phyloP scores from a whole-genome alignment of 2,797 vertebrate species.

The Cyprinella venusta region DNA sequence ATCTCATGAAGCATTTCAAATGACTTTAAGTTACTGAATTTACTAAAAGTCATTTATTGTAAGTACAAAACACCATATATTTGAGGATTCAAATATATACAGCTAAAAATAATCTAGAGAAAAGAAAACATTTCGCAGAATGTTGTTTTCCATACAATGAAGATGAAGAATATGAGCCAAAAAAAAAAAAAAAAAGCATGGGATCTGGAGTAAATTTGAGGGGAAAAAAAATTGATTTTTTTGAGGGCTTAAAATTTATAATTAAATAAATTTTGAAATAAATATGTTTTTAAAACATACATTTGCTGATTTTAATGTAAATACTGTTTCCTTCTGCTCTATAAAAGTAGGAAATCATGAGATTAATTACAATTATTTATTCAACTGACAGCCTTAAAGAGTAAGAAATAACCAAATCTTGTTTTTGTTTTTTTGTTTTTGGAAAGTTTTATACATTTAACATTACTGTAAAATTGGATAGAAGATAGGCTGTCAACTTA shows the following conservation, averaged over 20 bases:
- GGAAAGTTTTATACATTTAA: not conserved
- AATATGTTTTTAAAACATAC: not conserved
- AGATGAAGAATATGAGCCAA: not conserved
- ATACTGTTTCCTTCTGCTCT: not conserved
- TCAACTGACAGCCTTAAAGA: not conserved
- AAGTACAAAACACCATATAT: not conserved
- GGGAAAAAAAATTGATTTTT: not conserved
- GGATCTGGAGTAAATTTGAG: no score
- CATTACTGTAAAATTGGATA: not conserved
- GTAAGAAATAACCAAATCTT: not conserved
- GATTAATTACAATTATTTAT: not conserved
- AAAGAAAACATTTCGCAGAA: not conserved
- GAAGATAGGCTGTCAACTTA: not conserved
- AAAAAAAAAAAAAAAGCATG: no score
- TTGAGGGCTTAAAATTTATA: not conserved
- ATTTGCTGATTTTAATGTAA: not conserved
- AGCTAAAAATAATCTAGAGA: not conserved
- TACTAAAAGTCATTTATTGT: not conserved
- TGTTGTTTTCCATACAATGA: not conserved
- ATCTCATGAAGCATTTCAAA: not conserved
- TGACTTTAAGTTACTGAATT: not conserved
- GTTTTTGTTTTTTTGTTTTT: not conserved
- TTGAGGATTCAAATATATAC: not conserved
- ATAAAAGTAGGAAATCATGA: not conserved
- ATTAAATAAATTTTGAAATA: not conserved